Evolutionary conservation across 2,113 vertebrate genomes (phyloP).

Genomic region (Sprattus sprattus): DNA sequence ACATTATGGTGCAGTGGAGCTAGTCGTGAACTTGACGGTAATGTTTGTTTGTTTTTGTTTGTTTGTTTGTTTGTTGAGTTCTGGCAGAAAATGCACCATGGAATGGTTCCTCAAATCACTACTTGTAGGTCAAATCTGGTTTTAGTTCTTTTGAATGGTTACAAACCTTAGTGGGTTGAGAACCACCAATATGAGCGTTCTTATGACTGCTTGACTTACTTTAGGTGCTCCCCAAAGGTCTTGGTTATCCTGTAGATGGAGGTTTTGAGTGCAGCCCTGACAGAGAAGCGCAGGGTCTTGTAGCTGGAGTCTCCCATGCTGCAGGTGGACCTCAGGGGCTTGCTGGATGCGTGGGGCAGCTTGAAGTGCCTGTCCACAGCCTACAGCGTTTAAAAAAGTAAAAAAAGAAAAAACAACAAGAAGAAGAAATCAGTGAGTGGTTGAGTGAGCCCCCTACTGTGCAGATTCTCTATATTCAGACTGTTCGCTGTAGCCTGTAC

Average conservation of each 20-base stretch:
- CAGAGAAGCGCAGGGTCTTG: slow-evolving; percentile 90
- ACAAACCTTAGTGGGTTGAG: neutral
- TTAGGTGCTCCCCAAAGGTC: slow-evolving; percentile 90
- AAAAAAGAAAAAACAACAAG: neutral
- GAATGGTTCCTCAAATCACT: neutral
- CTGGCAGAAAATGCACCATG: neutral
- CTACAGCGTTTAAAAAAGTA: slow-evolving; percentile 64
- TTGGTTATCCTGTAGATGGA: slow-evolving; percentile 92
- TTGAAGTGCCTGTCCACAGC: slow-evolving; percentile 97
- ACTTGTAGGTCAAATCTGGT: no score
- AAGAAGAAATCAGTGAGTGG: neutral
- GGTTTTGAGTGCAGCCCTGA: slow-evolving; percentile 89
- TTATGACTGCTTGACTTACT: slow-evolving; percentile 69
- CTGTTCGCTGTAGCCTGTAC: no score
- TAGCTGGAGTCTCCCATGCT: slow-evolving; percentile 85
- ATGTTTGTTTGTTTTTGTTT: no score
- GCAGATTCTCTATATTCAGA: no score
- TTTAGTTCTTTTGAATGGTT: neutral
- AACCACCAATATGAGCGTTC: neutral
- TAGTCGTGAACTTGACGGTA: no score
- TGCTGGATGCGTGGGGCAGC: slow-evolving; percentile 93
- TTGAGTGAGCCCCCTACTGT: no score
- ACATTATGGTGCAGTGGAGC: no score
- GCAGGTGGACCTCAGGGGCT: slow-evolving; percentile 73
- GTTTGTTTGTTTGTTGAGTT: neutral